Evolutionary conservation across 2,888 invertebrate species (phyloP).

Genomic region (Smittia aterrima): DNA sequence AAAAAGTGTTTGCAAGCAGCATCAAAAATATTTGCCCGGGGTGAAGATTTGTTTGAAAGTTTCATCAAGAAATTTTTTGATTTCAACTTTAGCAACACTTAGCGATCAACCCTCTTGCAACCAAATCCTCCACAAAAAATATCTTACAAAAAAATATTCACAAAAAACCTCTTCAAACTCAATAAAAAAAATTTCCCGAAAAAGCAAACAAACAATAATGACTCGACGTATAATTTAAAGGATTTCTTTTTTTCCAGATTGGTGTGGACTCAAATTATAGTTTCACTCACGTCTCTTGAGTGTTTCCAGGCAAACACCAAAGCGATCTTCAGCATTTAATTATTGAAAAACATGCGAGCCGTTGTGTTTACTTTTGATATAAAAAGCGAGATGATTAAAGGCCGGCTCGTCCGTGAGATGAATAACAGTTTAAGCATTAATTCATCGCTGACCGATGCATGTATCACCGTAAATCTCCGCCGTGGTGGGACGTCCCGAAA

Average conservation of each 20-base stretch:
- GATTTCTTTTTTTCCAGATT: constrained; percentile 11
- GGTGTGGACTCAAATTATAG: constrained; percentile 23
- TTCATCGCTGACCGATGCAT: neutral
- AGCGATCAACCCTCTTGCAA: no score
- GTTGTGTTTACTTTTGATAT: constrained; percentile 23
- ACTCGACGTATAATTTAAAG: constrained; percentile 16
- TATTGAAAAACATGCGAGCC: constrained; percentile 19
- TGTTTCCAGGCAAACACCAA: neutral
- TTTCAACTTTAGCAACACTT: no score
- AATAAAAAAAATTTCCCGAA: neutral
- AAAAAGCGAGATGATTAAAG: constrained; percentile 15
- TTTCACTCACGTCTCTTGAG: neutral
- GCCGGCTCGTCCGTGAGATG: neutral
- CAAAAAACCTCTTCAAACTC: neutral
- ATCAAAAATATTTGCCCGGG: neutral
- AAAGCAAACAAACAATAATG: constrained; percentile 28
- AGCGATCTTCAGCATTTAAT: constrained; percentile 7
- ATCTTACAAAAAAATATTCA: no score
- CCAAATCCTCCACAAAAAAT: no score
- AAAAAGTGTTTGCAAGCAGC: constrained; percentile 18
- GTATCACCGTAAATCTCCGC: neutral
- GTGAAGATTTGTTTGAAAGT: neutral
- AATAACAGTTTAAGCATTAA: constrained; percentile 19
- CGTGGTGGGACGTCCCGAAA: neutral
- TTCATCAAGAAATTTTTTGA: neutral